Evolutionary conservation across 2,888 invertebrate species (phyloP).

Genomic region (Yponomeuta cagnagella): DNA sequence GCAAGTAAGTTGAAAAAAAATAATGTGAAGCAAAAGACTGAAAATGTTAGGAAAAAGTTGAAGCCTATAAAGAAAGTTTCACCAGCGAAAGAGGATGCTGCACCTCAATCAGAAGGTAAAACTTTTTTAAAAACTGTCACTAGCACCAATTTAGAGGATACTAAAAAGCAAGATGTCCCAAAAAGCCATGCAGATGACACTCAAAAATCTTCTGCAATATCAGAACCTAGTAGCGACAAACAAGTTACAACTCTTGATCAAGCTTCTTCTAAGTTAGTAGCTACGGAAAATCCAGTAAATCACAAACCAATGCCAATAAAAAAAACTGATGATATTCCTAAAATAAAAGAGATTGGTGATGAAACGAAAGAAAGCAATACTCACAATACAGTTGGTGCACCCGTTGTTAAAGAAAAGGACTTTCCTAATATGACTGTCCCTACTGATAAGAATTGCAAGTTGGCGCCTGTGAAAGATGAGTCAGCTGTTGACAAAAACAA

Average conservation of each 20-base stretch:
- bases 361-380: slow-evolving; percentile 45
- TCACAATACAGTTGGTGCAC: background rate
- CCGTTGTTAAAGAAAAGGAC: slow-evolving; percentile 1
- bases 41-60: slow-evolving; percentile 22
- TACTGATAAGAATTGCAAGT: background rate
- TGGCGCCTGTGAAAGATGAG: background rate
- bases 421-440: background rate
- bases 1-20: slow-evolving; percentile 50
- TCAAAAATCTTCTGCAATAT: background rate
- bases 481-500: slow-evolving; percentile 7
- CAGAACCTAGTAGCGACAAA: background rate
- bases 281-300: background rate
- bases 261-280: background rate
- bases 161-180: slow-evolving; percentile 22
- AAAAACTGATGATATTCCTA: background rate
- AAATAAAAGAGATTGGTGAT: slow-evolving; percentile 32
- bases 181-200: background rate
- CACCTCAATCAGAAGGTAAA: background rate
- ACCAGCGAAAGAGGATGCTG: slow-evolving; percentile 14
- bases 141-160: slow-evolving; percentile 23
- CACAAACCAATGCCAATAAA: background rate
- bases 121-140: slow-evolving; percentile 21
- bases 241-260: background rate
- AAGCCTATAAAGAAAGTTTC: slow-evolving; percentile 17
- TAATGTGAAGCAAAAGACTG: slow-evolving; percentile 36